Evolutionary conservation across 2,888 invertebrate species (phyloP), one percentile per base, ranked within the genome.

Genomic region (Campoplex nolae): DNA sequence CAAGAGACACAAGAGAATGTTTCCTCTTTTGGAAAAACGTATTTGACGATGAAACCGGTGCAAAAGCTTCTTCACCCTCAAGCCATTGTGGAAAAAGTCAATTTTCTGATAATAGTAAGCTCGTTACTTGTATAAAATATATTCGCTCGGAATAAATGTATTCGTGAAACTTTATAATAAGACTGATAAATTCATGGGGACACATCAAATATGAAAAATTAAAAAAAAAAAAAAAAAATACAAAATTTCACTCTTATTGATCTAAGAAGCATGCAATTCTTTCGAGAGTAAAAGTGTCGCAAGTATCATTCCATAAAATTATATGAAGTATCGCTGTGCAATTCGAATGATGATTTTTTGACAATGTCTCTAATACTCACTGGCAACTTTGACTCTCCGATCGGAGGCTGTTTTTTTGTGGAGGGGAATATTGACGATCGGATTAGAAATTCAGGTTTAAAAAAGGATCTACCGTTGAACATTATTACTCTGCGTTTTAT

Each of bases 401-500:
- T 62, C 56, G 56, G 35, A 65, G 32, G 32, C 18, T 67, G 23
- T 67, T 67, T 51, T 67, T 71, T 62, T 8, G 11, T 81, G 62
- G 42, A 51, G 42, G 54, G 84, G 70, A 23, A 65, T 84, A 62
- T 73, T 68, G 28, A 82, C 81, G 75, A 75, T 82, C 82, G 87
- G 87, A 84, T 32, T 56, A 78, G 81, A 73, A 84, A 84, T 78
- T 65, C 68, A 67, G 84, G 84, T 82, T 83, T 75, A 77, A 84
- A 87, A 74, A 84, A 84, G 75, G 82, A 84, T 87, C 78, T 87
- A 87, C 81, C 74, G 56, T 87, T 79, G 87, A 87, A 87, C 84
- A 87, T 87, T 78, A 87, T 84, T 87, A 87, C 84, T 87, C 87
- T 87, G 87, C 87, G 84, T 87, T 87, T 87, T 87, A 84, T 87